Evolutionary conservation across 2,113 vertebrate genomes (phyloP).

Genomic region (Struthidea cinerea): DNA sequence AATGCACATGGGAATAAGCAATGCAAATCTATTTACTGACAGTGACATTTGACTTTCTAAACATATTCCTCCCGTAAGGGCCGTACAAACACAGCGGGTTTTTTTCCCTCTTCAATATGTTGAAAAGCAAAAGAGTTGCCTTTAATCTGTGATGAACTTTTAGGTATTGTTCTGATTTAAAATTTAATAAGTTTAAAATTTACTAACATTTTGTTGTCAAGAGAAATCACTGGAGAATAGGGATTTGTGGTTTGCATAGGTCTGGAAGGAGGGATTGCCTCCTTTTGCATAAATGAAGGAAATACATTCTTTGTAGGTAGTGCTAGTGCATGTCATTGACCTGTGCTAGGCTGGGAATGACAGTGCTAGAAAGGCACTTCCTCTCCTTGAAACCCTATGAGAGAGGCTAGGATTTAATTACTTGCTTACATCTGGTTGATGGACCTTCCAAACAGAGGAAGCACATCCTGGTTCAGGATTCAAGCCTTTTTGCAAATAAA

Average conservation of each 20-base stretch:
- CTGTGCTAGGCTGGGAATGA: neutral
- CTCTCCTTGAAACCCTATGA: neutral
- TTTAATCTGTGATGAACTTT: neutral
- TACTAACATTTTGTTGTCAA: neutral
- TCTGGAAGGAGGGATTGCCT: neutral
- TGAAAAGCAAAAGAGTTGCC: neutral
- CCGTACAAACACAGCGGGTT: accelerated
- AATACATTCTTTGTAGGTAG: neutral
- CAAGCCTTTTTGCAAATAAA: neutral
- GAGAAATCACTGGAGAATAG: neutral
- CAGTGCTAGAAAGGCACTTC: neutral
- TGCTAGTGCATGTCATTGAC: neutral
- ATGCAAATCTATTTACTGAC: slow-evolving; percentile 39
- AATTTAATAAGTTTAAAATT: neutral
- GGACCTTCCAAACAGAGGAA: slow-evolving; percentile 1
- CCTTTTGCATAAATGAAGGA: neutral
- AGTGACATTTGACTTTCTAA: slow-evolving; percentile 30
- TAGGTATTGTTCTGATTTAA: neutral
- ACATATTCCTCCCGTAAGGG: neutral
- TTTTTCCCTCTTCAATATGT: neutral
- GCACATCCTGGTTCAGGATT: neutral
- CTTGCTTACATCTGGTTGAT: neutral
- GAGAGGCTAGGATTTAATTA: neutral
- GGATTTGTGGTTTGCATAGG: neutral
- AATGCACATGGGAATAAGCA: slow-evolving; percentile 6